Evolutionary conservation across 2,113 vertebrate species (phyloP).

Genomic region (Lichenostomus cassidix): DNA sequence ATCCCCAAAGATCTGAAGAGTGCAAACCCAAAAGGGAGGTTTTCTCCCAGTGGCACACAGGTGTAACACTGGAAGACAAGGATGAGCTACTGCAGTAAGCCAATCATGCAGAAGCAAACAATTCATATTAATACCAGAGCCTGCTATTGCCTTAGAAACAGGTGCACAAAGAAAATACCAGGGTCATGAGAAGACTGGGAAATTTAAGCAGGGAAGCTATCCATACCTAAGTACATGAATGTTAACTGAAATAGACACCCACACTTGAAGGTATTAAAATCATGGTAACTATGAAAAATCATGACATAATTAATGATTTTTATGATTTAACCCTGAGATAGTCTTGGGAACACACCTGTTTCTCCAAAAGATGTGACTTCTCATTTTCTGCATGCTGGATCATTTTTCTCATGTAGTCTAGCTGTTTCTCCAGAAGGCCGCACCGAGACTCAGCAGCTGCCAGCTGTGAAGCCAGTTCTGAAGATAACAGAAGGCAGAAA

Average conservation of each 20-base stretch:
- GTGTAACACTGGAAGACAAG: background rate
- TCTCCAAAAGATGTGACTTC: constrained; percentile 79
- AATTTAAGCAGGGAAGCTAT: background rate
- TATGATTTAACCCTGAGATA: background rate
- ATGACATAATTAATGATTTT: background rate
- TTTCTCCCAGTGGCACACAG: background rate
- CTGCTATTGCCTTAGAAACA: background rate
- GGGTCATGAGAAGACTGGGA: background rate
- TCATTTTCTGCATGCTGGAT: constrained; percentile 84
- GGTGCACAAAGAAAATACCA: background rate
- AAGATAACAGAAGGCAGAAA: constrained; percentile 12
- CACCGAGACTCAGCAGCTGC: constrained; percentile 87
- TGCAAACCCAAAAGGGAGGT: background rate
- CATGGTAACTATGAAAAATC: background rate
- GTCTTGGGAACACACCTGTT: constrained; percentile 77
- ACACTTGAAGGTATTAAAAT: background rate
- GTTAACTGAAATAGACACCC: background rate
- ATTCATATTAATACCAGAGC: background rate
- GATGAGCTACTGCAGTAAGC: background rate
- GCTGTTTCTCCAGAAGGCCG: constrained; percentile 86
- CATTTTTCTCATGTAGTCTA: constrained; percentile 89
- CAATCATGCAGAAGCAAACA: background rate
- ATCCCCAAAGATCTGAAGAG: background rate
- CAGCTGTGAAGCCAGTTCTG: constrained; percentile 86
- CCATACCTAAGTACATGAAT: background rate